A percentile compares a stretch with the other conserved stretches of the same genome.
phyloP scores from a whole-genome alignment of 2,888 invertebrate genomes.

The Argyresthia goedartella region DNA sequence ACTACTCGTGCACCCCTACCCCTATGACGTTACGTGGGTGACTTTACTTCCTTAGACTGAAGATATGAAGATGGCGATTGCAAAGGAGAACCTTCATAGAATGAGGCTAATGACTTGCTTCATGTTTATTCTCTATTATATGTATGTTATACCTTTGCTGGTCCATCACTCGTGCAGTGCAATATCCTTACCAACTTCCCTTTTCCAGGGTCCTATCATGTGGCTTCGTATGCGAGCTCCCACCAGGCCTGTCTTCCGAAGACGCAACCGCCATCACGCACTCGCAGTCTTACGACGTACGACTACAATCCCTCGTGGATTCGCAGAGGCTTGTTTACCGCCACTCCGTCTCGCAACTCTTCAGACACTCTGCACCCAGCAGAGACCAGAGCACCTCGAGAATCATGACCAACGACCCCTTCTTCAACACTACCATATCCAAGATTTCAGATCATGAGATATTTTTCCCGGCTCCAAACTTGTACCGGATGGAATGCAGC shows the following conservation, averaged over 20 bases:
- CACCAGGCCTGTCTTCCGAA: conserved; percentile 43
- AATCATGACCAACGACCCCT: conserved; percentile 68
- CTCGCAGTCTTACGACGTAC: conserved; percentile 67
- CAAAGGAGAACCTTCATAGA: too few relatives aligned
- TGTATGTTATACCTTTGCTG: too few relatives aligned
- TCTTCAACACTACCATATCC: conserved; percentile 68
- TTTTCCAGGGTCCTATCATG: conserved; percentile 58
- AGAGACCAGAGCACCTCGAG: conserved; percentile 65
- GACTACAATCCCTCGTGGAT: conserved; percentile 47
- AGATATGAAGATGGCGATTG: too few relatives aligned
- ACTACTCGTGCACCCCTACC: conserved; percentile 34
- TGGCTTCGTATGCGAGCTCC: conserved; percentile 71
- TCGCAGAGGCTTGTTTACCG: conserved; percentile 47
- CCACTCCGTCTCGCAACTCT: conserved; percentile 43
- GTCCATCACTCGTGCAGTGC: too few relatives aligned
- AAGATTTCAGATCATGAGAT: conserved; percentile 63
- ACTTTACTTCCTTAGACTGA: background rate
- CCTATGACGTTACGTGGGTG: conserved; percentile 59
- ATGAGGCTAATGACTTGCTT: too few relatives aligned
- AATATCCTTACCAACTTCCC: too few relatives aligned
- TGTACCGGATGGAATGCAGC: conserved; percentile 44
- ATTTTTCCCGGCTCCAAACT: conserved; percentile 74
- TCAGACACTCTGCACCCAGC: conserved; percentile 34
- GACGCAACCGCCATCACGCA: conserved; percentile 56
- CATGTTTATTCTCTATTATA: too few relatives aligned